Evolutionary conservation across 2,797 vertebrate genomes (phyloP).

Genomic region (Pangasius mekongensis): DNA sequence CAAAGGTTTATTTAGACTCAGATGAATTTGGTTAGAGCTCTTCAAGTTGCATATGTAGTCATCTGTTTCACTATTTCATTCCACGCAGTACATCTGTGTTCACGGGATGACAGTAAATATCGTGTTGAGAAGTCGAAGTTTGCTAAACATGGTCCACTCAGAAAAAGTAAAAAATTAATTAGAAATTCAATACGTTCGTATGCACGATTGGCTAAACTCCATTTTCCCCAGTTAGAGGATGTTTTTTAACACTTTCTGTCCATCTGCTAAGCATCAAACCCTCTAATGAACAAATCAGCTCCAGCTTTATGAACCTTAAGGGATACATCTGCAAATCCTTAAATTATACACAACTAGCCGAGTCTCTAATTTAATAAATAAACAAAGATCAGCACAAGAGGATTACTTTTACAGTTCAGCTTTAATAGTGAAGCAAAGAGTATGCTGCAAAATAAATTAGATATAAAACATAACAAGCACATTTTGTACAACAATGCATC

Average conservation of each 20-base stretch:
- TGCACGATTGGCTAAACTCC: background rate
- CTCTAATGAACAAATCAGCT: background rate
- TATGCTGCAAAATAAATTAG: constrained; percentile 85
- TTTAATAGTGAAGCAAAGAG: constrained; percentile 70
- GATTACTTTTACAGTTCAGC: constrained; percentile 55
- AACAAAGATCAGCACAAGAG: constrained; percentile 1
- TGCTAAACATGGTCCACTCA: background rate
- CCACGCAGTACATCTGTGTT: no score
- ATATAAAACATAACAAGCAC: constrained; percentile 80
- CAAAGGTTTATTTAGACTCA: background rate
- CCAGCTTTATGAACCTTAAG: background rate
- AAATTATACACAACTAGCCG: background rate
- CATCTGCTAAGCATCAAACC: constrained; percentile 14
- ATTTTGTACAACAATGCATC: constrained; percentile 75
- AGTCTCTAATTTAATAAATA: background rate
- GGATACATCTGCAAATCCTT: constrained; percentile 14
- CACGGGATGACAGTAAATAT: background rate
- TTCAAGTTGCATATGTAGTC: background rate
- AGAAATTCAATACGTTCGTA: background rate
- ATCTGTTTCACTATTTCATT: background rate
- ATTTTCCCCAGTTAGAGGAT: background rate
- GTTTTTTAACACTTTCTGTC: background rate
- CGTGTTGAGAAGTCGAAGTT: background rate
- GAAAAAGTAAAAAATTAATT: background rate
- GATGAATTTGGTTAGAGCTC: background rate